Evolutionary conservation across 2,888 invertebrate genomes (phyloP).

Genomic region (Hydrotaea diabolus): DNA sequence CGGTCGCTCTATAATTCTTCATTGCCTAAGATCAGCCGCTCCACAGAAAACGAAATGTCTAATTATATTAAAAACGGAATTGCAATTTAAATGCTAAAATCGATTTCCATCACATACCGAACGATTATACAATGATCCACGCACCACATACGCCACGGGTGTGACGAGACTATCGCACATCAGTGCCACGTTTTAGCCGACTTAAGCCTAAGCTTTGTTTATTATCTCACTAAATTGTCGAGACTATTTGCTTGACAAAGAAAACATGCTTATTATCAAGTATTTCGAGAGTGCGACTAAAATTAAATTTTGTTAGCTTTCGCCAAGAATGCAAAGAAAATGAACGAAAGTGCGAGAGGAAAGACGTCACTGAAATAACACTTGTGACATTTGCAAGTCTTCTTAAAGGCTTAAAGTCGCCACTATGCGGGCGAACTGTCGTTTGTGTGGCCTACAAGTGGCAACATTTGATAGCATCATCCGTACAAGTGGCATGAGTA

Average conservation of each 20-base stretch:
- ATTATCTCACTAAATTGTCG: background rate
- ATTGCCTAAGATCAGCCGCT: no score
- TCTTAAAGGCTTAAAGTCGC: slow-evolving; percentile 53
- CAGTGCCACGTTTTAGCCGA: no score
- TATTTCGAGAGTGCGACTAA: slow-evolving; percentile 14
- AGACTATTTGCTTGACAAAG: background rate
- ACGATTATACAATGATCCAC: no score
- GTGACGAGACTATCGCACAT: no score
- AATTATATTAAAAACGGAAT: no score
- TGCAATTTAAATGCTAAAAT: no score
- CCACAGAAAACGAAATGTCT: no score
- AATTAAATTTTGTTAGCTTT: slow-evolving; percentile 34
- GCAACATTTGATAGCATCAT: slow-evolving; percentile 28
- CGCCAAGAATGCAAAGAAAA: background rate
- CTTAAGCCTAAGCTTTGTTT: no score
- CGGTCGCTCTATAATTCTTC: no score
- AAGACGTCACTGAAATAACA: slow-evolving; percentile 34
- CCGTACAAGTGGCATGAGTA: slow-evolving; percentile 21
- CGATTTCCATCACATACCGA: no score
- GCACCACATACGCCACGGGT: background rate
- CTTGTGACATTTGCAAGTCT: slow-evolving; percentile 53
- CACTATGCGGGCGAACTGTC: slow-evolving; percentile 18
- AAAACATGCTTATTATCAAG: slow-evolving; percentile 20
- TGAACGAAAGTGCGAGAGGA: background rate
- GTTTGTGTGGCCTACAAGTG: slow-evolving; percentile 24